phyloP scores from a whole-genome alignment of 1,140 invertebrate genomes.

The Holotrichia oblita region DNA sequence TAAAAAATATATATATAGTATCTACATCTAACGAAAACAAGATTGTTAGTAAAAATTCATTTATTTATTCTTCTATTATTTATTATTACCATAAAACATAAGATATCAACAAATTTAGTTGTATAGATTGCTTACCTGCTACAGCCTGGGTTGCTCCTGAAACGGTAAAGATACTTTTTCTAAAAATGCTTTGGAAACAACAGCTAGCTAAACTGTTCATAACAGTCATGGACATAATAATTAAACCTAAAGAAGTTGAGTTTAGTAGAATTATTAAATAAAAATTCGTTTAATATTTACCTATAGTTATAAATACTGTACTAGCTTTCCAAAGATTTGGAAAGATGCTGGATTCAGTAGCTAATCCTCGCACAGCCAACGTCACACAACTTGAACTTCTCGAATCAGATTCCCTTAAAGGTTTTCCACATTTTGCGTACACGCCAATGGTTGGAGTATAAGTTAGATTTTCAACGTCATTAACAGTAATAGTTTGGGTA shows the following conservation, averaged over 20 bases:
- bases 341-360: conserved; percentile 75
- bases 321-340: conserved; percentile 82
- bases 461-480: conserved; percentile 62
- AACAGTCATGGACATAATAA: conserved; percentile 67
- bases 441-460: conserved; percentile 78
- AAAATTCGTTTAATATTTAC: conserved; percentile 51
- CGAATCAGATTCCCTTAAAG: conserved; percentile 64
- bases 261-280: neutral
- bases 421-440: conserved; percentile 75
- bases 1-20: no score
- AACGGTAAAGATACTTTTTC: conserved; percentile 86
- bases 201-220: conserved; percentile 76
- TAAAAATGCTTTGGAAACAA: conserved; percentile 79
- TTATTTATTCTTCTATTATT: no score
- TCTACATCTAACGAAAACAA: no score
- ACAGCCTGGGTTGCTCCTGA: conserved; percentile 83
- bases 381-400: conserved; percentile 68
- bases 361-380: conserved; percentile 75
- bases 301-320: conserved; percentile 75
- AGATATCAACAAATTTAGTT: no score
- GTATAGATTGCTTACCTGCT: conserved; percentile 68
- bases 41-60: no score
- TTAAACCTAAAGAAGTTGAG: conserved; percentile 50
- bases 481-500: conserved; percentile 62
- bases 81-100: no score